phyloP scores from a whole-genome alignment of 2,797 vertebrate species.

The Falco berigora region DNA sequence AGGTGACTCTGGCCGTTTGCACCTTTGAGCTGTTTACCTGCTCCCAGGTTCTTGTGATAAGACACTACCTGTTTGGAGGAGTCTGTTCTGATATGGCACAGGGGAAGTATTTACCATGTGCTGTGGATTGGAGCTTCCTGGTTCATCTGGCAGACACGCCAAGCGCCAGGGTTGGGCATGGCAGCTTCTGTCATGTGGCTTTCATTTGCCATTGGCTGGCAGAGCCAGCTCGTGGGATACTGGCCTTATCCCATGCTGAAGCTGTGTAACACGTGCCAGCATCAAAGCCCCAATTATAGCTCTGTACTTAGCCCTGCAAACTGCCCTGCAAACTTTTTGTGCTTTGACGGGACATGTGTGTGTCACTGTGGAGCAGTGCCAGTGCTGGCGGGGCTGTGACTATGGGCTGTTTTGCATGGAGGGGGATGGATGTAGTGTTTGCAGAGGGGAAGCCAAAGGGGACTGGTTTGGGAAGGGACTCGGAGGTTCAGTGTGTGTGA shows the following conservation, averaged over 20 bases:
- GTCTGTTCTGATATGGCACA: neutral
- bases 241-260: rapidly evolving
- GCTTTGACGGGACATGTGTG: rapidly evolving
- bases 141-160: neutral
- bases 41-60: neutral
- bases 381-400: neutral
- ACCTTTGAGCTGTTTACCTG: neutral
- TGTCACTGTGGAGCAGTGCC: rapidly evolving
- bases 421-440: neutral
- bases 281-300: neutral
- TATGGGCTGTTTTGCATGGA: neutral
- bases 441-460: neutral
- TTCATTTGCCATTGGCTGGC: rapidly evolving
- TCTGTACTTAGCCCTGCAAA: rapidly evolving
- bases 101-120: neutral
- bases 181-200: rapidly evolving
- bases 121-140: neutral
- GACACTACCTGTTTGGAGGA: neutral
- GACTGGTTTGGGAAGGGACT: neutral
- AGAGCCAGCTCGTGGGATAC: rapidly evolving
- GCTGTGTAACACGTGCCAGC: neutral
- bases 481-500: rapidly evolving
- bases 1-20: neutral
- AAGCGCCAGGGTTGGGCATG: neutral
- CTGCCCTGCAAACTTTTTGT: neutral